These are phyloP conservation scores for Penaeus chinensis DNA, from an alignment of 1,140 invertebrate species.

Conservation along the genomic window DNA sequence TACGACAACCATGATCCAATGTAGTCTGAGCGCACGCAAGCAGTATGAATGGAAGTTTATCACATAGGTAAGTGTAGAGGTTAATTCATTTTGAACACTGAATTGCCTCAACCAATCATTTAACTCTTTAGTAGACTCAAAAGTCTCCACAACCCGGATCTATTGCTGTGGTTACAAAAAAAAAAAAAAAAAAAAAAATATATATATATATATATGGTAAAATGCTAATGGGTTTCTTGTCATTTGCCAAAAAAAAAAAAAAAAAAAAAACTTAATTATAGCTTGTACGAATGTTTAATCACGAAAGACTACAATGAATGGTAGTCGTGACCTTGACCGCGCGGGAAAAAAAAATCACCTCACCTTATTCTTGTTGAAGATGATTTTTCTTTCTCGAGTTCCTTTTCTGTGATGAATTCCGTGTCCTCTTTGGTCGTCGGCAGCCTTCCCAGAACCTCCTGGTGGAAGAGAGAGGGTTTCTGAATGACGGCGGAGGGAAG, in stretches of 20 bases:
- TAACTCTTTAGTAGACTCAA: conserved; percentile 49
- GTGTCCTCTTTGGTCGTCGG: conserved; percentile 56
- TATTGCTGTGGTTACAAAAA: conserved; percentile 45
- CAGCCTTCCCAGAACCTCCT: conserved; percentile 36
- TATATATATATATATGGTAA: too few relatives aligned
- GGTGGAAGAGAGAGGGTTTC: background rate
- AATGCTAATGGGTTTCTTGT: too few relatives aligned
- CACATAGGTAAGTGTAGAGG: conserved; percentile 46
- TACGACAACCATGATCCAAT: conserved; percentile 50
- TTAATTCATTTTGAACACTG: conserved; percentile 40
- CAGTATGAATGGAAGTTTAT: conserved; percentile 35
- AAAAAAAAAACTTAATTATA: too few relatives aligned
- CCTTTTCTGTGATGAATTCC: conserved; percentile 52
- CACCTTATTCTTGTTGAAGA: conserved; percentile 57
- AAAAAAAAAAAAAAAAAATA: too few relatives aligned
- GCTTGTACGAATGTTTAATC: too few relatives aligned
- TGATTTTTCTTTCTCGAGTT: conserved; percentile 47
- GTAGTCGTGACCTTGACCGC: too few relatives aligned
- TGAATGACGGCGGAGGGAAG: too few relatives aligned
- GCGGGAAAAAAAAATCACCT: background rate
- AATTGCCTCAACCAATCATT: conserved; percentile 43
- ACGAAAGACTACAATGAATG: too few relatives aligned
- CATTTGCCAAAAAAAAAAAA: too few relatives aligned
- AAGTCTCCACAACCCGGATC: conserved; percentile 32
- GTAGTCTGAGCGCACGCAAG: conserved; percentile 42